Evolutionary conservation across 2,113 vertebrate genomes (phyloP), one percentile per base, ranked within the genome.

Genomic region (Heterochromis multidens): DNA sequence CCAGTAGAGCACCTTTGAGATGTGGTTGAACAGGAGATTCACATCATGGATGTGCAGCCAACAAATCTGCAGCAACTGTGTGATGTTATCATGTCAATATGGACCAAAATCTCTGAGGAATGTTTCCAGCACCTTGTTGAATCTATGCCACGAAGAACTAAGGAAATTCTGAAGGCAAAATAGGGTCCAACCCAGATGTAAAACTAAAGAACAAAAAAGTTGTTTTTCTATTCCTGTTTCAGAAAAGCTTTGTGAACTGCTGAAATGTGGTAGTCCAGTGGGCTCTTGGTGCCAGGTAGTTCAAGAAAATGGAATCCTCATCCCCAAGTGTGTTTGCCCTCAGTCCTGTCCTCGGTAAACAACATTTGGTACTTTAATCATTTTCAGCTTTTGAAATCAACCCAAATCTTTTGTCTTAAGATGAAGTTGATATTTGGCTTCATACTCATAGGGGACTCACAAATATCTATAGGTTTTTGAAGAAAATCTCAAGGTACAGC

Each of bases 311-410:
- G 92, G 82, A 33, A 31, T 90, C 80, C 59, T 89, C 3, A 6
- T 93, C 67, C 96, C 96, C 7, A 96, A 94, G 63, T 96, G 96
- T 94, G 92, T 96, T 23, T 96, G 96, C 93, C 96, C 95, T 46
- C 92, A 92, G 72, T 95, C 88, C 11, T 96, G 96, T 81, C 93
- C 94, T n/a, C 10, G 89, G 96, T 96, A 88, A 94, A 60, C 35
- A 52, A 9, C 29, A 54, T n/a, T 54, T 37, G 27, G 14, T 54
- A 31, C 46, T 57, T 57, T 23, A 35, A 57, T 77, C 21, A 4
- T 17, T 23, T 37, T 57, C 74, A 77, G 5, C 14, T 56, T 58
- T 77, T 35, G 35, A 74, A 74, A 40, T 40, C 37, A 40, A 40
- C 9, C 8, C 37, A 40, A 40, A 31, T 31, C 29, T 54, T 74